Evolutionary conservation across 23 tunicate species (phyloP), one percentile per base, ranked within the genome.

Genomic region (Clavelina lepadiformis): DNA sequence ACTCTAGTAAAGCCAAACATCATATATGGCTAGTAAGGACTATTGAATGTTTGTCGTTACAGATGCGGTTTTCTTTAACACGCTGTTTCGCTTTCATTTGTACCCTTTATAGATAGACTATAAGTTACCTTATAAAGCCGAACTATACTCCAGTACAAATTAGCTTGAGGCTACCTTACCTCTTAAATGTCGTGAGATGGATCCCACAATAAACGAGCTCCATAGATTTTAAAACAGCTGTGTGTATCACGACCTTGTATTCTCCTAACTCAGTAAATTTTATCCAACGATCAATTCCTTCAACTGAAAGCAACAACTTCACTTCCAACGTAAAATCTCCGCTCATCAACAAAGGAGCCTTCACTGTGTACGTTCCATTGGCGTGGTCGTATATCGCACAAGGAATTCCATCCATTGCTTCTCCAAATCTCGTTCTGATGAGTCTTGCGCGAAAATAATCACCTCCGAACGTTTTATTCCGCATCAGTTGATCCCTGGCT

Each of bases 341-440:
- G 50, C 15, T 35, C 32, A 61, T 61, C 0, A 56, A 18, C 35
- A 80, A 51, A 28, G 65, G 51, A 37, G 81, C 78, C 35, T 51
- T 35, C 15, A 80, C 51, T 4, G 55, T 13, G 51, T 80, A 80
- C 24, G 69, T 21, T 8, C 86, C 86, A 31, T 71, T 49, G 20
- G 31, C 53, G 23, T 71, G 34, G 63, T 80, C 86, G 3, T 8
- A 36, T 15, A 80, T 62, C 24, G 21, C 21, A 29, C 78, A 71
- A 19, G 78, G 64, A 21, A 71, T 56, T 22, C 78, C 78, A 71
- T 70, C 86, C 3, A 5, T 3, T 4, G 47, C 20, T 15, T 34
- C 18, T 19, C 51, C n/a, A n/a, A n/a, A n/a, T n/a, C n/a, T n/a
- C 49, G 35, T 58, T 15, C 31, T 35, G 5, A 63, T 63, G 4